Evolutionary conservation across 2,888 invertebrate species (phyloP).

Genomic region (Antitype chi): DNA sequence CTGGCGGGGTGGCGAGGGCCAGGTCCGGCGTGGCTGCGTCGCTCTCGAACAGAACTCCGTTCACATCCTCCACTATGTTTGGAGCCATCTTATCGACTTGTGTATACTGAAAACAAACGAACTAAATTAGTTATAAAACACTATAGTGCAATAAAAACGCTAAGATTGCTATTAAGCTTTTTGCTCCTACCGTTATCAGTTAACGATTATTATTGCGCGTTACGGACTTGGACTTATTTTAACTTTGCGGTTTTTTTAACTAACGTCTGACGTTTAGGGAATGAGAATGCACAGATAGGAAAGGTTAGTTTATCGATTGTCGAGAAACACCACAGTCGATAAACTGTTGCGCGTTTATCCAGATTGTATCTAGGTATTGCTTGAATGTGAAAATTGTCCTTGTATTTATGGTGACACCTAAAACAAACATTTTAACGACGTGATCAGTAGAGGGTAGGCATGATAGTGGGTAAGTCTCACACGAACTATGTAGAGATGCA

Average conservation of each 20-base stretch:
- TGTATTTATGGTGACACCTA: neutral
- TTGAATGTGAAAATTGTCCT: neutral
- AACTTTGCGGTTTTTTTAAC: slow-evolving; percentile 1
- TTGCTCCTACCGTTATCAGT: slow-evolving; percentile 23
- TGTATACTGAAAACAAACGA: slow-evolving; percentile 44
- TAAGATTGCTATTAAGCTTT: slow-evolving; percentile 1
- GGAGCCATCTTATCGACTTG: slow-evolving; percentile 82
- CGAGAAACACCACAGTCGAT: slow-evolving; percentile 25
- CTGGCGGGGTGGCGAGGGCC: slow-evolving; percentile 80
- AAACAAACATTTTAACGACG: neutral
- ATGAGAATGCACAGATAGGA: slow-evolving; percentile 20
- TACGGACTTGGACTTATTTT: neutral
- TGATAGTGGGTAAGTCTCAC: neutral
- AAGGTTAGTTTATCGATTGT: slow-evolving; percentile 16
- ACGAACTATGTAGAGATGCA: neutral
- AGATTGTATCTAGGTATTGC: neutral
- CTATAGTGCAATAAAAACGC: neutral
- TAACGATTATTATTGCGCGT: slow-evolving; percentile 18
- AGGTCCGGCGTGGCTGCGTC: slow-evolving; percentile 87
- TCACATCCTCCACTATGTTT: slow-evolving; percentile 80
- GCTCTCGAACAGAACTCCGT: slow-evolving; percentile 87
- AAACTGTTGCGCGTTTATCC: slow-evolving; percentile 1
- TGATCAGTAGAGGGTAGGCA: neutral
- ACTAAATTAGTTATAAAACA: slow-evolving; percentile 2
- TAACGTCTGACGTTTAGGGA: slow-evolving; percentile 28